These are phyloP conservation scores for Intellagama lesueurii DNA, from an alignment of 2,797 vertebrate genomes.

Conservation along the genomic window DNA sequence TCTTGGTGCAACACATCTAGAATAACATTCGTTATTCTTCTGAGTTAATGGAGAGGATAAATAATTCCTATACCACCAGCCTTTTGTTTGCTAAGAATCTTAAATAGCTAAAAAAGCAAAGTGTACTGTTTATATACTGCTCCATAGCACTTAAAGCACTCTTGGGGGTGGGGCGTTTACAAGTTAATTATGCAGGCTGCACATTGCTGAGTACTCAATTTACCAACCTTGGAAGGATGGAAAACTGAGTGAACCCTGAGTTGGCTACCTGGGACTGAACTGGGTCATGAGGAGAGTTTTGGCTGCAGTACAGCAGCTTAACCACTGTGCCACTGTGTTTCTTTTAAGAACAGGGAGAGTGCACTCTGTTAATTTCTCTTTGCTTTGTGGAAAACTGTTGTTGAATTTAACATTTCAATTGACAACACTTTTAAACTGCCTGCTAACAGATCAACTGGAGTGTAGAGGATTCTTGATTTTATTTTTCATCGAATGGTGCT, in stretches of 20 bases:
- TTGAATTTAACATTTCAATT: not conserved
- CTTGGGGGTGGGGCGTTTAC: too few species aligned
- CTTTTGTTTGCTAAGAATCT: not conserved
- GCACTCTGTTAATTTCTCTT: not conserved
- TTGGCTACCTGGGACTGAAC: too few species aligned
- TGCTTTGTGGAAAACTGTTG: not conserved
- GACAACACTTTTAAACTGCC: not conserved
- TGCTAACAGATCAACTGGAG: not conserved
- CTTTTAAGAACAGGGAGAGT: not conserved
- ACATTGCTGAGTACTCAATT: too few species aligned
- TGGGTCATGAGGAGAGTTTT: too few species aligned
- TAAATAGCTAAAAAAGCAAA: too few species aligned
- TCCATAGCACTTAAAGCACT: too few species aligned
- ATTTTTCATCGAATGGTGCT: not conserved
- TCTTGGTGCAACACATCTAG: not conserved
- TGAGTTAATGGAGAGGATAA: not conserved
- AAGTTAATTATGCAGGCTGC: too few species aligned
- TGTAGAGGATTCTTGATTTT: not conserved
- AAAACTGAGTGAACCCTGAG: too few species aligned
- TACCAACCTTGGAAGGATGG: too few species aligned
- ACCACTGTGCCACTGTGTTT: too few species aligned
- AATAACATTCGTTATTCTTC: not conserved
- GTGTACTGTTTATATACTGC: too few species aligned
- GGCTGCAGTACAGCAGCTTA: too few species aligned
- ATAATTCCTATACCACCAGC: not conserved